Percentiles rank a stretch among this genome's conserved stretches.
phyloP scores from a whole-genome alignment of 2,113 vertebrate genomes.

The Ivindomyrus marchei region DNA sequence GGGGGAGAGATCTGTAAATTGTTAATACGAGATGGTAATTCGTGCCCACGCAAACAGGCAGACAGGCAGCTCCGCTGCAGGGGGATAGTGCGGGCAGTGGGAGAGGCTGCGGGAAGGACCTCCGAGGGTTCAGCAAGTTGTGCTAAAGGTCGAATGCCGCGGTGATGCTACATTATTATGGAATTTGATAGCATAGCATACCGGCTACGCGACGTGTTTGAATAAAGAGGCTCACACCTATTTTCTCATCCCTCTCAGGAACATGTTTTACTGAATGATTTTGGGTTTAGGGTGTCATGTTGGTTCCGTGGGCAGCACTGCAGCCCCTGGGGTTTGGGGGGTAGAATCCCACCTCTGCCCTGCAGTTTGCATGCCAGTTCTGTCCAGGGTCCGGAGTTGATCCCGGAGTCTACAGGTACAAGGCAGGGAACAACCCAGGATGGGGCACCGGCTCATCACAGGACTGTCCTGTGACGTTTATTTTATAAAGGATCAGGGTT shows the following conservation, averaged over 20 bases:
- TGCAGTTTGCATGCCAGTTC: not conserved
- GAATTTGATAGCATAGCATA: not conserved
- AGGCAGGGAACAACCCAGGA: not conserved
- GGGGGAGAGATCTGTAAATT: constrained; percentile 14
- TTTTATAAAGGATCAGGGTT: not conserved
- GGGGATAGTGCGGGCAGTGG: not conserved
- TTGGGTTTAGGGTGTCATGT: not conserved
- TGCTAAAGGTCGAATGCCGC: not conserved
- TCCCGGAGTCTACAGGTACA: not conserved
- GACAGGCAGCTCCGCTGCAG: not conserved
- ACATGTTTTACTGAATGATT: not conserved
- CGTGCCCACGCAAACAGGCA: not conserved
- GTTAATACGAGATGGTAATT: constrained; percentile 14
- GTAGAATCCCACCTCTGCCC: not conserved
- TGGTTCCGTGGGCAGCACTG: not conserved
- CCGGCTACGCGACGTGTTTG: not conserved
- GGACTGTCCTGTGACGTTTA: not conserved
- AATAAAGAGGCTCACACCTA: not conserved
- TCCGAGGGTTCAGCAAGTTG: not conserved
- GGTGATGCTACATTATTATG: not conserved
- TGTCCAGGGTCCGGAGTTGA: not conserved
- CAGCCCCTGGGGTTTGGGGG: not conserved
- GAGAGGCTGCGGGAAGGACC: not conserved
- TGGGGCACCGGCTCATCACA: not conserved
- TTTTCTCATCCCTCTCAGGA: not conserved